Evolutionary conservation across 2,113 vertebrate species (phyloP).

Genomic region (Egretta garzetta): DNA sequence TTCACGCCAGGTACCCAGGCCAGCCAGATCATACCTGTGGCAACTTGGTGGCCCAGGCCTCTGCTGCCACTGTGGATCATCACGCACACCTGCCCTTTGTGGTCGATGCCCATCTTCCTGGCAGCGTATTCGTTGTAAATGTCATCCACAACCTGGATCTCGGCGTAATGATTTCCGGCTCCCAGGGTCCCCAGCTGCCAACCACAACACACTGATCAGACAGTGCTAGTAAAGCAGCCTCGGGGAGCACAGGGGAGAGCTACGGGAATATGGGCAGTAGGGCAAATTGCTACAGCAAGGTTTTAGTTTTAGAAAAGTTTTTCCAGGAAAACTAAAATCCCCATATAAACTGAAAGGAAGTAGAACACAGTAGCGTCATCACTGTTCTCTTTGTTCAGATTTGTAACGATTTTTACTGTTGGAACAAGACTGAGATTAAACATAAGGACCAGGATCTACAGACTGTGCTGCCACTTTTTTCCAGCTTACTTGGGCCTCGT

Average conservation of each 20-base stretch:
- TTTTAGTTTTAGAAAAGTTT: neutral
- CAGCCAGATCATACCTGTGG: slow-evolving; percentile 84
- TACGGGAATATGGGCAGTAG: fast-evolving
- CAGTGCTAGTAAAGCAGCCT: neutral
- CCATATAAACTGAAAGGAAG: neutral
- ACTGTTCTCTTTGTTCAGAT: neutral
- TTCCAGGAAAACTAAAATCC: neutral
- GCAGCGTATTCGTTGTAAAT: slow-evolving; percentile 97
- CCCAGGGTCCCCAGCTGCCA: slow-evolving; percentile 93
- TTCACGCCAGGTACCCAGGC: neutral
- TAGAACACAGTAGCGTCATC: neutral
- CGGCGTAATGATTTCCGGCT: slow-evolving; percentile 95
- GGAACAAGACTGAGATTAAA: neutral
- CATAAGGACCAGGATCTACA: neutral
- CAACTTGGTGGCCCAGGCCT: slow-evolving; percentile 96
- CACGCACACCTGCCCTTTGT: slow-evolving; percentile 96
- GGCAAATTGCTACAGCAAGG: neutral
- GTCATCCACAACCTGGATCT: slow-evolving; percentile 98
- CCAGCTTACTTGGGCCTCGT: neutral
- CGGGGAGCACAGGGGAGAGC: neutral
- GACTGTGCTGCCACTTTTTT: neutral
- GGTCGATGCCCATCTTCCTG: slow-evolving; percentile 99
- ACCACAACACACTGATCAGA: slow-evolving; percentile 10
- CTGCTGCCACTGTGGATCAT: slow-evolving; percentile 99
- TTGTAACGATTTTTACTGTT: neutral